These are phyloP conservation scores for Synergus laeviventris DNA, from an alignment of 2,888 invertebrate species.

Conservation along the genomic window DNA sequence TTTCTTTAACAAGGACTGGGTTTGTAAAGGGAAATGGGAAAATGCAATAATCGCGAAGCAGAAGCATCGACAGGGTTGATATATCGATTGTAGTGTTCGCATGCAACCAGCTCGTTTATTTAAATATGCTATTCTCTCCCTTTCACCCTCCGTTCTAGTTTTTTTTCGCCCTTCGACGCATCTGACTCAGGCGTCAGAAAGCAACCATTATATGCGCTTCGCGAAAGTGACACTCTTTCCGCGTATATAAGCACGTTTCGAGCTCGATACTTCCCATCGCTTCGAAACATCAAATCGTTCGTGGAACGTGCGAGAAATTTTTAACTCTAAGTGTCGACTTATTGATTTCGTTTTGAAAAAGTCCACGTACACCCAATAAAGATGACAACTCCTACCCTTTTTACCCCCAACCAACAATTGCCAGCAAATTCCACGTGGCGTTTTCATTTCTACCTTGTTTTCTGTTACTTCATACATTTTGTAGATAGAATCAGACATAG, in stretches of 20 bases:
- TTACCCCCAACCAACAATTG: no score
- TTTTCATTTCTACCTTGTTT: background rate
- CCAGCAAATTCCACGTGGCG: background rate
- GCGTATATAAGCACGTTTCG: conserved; percentile 21
- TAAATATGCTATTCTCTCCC: conserved; percentile 15
- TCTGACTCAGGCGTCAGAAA: conserved; percentile 15
- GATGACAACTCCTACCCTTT: background rate
- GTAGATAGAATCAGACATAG: no score
- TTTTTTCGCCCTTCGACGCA: conserved; percentile 19
- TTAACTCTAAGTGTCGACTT: background rate
- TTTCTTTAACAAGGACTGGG: background rate
- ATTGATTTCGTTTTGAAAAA: background rate
- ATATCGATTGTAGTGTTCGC: conserved; percentile 38
- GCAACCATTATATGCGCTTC: conserved; percentile 8
- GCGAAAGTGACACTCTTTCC: conserved; percentile 30
- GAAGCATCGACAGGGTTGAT: conserved; percentile 8
- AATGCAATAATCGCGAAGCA: conserved; percentile 17
- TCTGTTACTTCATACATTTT: no score
- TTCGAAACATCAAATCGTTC: conserved; percentile 31
- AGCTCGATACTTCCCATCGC: conserved; percentile 3
- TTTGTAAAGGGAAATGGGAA: background rate
- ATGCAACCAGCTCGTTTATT: conserved; percentile 33
- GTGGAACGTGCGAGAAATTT: conserved; percentile 19
- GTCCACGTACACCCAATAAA: background rate
- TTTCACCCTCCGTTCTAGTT: conserved; percentile 27